phyloP scores from a whole-genome alignment of 2,113 vertebrate genomes.

The Equus przewalskii region DNA sequence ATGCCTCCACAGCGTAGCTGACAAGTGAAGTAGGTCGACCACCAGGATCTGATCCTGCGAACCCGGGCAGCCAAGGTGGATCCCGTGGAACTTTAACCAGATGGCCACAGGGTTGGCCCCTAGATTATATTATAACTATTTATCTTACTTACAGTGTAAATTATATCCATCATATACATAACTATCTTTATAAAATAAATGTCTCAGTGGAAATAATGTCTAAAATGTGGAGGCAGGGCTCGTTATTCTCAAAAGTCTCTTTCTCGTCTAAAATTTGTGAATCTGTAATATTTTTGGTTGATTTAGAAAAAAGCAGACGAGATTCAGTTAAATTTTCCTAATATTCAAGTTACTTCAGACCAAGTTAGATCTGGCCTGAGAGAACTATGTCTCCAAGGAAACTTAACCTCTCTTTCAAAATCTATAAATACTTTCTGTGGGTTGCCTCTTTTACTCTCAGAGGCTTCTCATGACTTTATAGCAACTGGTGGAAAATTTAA shows the following conservation, averaged over 20 bases:
- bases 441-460: slow-evolving; percentile 50
- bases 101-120: too few relatives aligned
- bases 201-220: not conserved
- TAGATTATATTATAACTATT: not conserved
- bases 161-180: not conserved
- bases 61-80: too few relatives aligned
- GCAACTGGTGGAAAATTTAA: slow-evolving; percentile 56
- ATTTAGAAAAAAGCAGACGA: not conserved
- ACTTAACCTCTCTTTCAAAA: slow-evolving; percentile 72
- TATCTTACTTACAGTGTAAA: not conserved
- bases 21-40: too few relatives aligned
- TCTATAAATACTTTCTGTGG: slow-evolving; percentile 72
- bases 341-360: slow-evolving; percentile 58
- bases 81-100: too few relatives aligned
- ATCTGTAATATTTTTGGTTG: slow-evolving; percentile 2
- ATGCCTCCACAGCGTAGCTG: too few relatives aligned
- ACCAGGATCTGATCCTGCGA: too few relatives aligned
- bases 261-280: not conserved
- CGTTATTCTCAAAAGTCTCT: not conserved
- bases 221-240: not conserved
- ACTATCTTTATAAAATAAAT: not conserved
- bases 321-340: slow-evolving; percentile 57
- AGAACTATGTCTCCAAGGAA: slow-evolving; percentile 78
- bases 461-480: slow-evolving; percentile 43
- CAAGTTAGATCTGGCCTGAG: slow-evolving; percentile 65